A percentile compares a stretch with the other conserved stretches of the same genome.
Evolutionary conservation across 2,797 vertebrate genomes (phyloP).

Genomic region (Semaprochilodus insignis): DNA sequence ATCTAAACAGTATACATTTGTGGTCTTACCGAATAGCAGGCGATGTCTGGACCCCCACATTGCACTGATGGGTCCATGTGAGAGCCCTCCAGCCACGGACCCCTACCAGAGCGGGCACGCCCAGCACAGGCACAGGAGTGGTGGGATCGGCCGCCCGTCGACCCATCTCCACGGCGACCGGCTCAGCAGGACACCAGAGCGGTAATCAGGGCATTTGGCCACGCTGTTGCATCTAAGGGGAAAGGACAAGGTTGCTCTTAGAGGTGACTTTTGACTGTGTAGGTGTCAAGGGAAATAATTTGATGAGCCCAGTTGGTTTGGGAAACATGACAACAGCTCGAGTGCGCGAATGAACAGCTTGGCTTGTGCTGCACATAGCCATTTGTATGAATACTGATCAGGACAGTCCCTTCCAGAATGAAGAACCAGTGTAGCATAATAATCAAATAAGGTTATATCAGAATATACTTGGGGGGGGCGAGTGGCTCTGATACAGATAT

Average conservation of each 20-base stretch:
- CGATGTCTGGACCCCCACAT: slow-evolving; percentile 79
- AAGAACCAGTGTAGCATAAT: slow-evolving; percentile 15
- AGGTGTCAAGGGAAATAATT: slow-evolving; percentile 38
- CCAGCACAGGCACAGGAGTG: slow-evolving; percentile 79
- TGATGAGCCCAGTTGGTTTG: slow-evolving; percentile 34
- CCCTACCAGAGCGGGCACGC: slow-evolving; percentile 77
- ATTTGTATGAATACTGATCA: slow-evolving; percentile 45
- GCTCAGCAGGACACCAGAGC: slow-evolving; percentile 57
- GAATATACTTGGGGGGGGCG: not conserved
- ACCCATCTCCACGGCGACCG: slow-evolving; percentile 71
- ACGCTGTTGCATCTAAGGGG: slow-evolving; percentile 66
- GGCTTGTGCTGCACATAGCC: slow-evolving; percentile 20
- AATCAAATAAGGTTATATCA: slow-evolving; percentile 26
- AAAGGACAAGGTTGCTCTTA: slow-evolving; percentile 66
- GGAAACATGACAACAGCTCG: slow-evolving; percentile 31
- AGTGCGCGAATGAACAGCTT: slow-evolving; percentile 40
- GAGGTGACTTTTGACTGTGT: slow-evolving; percentile 30
- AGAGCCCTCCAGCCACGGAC: slow-evolving; percentile 74
- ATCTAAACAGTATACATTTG: not conserved
- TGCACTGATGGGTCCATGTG: slow-evolving; percentile 75
- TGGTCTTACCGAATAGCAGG: slow-evolving; percentile 62
- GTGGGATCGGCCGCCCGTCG: slow-evolving; percentile 78
- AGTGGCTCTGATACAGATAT: not conserved
- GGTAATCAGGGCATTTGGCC: slow-evolving; percentile 52
- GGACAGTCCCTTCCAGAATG: slow-evolving; percentile 14